These are phyloP conservation scores for Malurus alboscapulatus DNA, from an alignment of 2,113 vertebrate genomes.

Conservation along the genomic window DNA sequence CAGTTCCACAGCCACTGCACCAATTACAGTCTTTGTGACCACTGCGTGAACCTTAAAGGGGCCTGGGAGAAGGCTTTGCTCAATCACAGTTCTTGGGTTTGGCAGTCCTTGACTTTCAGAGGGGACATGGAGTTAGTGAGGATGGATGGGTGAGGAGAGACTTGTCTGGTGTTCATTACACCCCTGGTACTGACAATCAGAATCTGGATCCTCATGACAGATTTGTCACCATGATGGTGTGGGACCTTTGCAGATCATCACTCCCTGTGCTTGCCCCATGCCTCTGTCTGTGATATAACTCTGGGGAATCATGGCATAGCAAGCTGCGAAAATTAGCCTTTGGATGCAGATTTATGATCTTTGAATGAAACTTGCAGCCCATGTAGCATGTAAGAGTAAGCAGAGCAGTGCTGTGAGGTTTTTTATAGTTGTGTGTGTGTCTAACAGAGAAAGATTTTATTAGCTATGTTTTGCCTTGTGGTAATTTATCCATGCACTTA, in stretches of 20 bases:
- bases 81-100: neutral
- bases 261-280: neutral
- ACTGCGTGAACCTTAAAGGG: neutral
- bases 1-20: neutral
- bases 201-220: neutral
- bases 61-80: neutral
- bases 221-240: accelerated
- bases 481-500: neutral
- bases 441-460: neutral
- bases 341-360: neutral
- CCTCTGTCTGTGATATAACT: neutral
- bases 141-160: neutral
- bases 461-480: neutral
- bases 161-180: neutral
- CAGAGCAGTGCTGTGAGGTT: neutral
- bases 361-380: neutral
- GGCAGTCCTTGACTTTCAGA: neutral
- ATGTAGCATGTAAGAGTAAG: neutral
- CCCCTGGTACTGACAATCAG: neutral
- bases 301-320: no score
- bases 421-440: neutral
- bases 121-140: neutral
- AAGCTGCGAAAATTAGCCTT: neutral
- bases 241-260: accelerated
- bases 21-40: neutral